A percentile compares a stretch with the other conserved stretches of the same genome.
These are phyloP conservation scores for Lagodon rhomboides DNA, from an alignment of 2,797 vertebrate species.

Conservation along the genomic window DNA sequence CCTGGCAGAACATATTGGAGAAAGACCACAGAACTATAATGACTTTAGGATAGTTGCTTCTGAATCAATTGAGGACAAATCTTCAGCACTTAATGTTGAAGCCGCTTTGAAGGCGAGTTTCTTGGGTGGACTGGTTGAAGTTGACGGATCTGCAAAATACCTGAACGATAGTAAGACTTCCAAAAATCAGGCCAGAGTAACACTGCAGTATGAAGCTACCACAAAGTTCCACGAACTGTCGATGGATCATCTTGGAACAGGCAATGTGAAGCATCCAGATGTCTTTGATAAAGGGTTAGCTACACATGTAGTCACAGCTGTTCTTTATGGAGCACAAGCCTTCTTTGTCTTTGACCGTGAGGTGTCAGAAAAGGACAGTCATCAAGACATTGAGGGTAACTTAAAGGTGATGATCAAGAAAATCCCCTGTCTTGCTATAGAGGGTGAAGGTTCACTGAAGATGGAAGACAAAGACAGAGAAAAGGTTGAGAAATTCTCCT, in stretches of 20 bases:
- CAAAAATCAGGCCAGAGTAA: conserved; percentile 39
- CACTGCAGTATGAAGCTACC: conserved; percentile 38
- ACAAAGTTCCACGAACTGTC: conserved; percentile 60
- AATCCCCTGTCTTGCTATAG: conserved; percentile 28
- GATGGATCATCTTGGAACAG: no score
- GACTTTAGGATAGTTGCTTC: conserved; percentile 54
- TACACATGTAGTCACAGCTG: conserved; percentile 72
- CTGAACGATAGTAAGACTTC: conserved; percentile 41
- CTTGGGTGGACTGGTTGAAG: conserved; percentile 27
- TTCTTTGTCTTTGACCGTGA: conserved; percentile 72
- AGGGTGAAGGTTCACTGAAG: conserved; percentile 48
- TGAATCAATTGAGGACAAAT: conserved; percentile 60
- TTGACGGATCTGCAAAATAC: conserved; percentile 49
- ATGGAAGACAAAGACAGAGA: conserved; percentile 48
- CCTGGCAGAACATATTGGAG: conserved; percentile 10
- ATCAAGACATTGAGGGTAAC: background rate
- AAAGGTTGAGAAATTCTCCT: conserved; percentile 64
- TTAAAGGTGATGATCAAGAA: conserved; percentile 58
- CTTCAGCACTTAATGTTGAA: conserved; percentile 44
- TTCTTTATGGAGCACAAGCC: conserved; percentile 50
- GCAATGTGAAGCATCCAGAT: background rate
- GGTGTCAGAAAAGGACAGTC: conserved; percentile 3
- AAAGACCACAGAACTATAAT: background rate
- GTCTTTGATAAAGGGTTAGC: conserved; percentile 53
- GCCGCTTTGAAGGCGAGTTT: conserved; percentile 58